Evolutionary conservation across 2,888 invertebrate species (phyloP).

Genomic region (Drosophila cognata): DNA sequence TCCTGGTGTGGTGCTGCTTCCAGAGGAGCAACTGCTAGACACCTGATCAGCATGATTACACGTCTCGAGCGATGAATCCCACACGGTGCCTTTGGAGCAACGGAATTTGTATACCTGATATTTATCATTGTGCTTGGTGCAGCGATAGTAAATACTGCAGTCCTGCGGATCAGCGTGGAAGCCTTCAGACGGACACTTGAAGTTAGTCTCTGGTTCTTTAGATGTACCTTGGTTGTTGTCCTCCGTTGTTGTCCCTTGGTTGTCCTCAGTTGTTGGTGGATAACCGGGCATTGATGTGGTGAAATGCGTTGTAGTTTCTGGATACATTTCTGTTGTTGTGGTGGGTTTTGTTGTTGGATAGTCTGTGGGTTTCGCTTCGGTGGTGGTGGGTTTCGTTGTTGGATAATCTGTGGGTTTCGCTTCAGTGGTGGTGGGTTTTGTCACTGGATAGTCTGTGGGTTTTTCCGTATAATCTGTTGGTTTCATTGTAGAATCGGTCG

Average conservation of each 20-base stretch:
- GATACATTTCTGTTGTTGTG: slow-evolving; percentile 34
- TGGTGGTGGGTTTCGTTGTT: slow-evolving; percentile 1
- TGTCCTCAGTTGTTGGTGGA: slow-evolving; percentile 46
- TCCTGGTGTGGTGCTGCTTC: slow-evolving; percentile 48
- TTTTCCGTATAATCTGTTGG: slow-evolving; percentile 38
- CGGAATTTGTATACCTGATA: slow-evolving; percentile 86
- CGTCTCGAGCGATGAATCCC: slow-evolving; percentile 86
- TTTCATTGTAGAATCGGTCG: slow-evolving; percentile 22
- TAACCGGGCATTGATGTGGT: slow-evolving; percentile 55
- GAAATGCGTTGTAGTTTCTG: slow-evolving; percentile 29
- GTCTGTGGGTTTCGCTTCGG: slow-evolving; percentile 37
- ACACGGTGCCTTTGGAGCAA: slow-evolving; percentile 87
- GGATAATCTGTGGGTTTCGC: slow-evolving; percentile 36
- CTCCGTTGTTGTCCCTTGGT: slow-evolving; percentile 49
- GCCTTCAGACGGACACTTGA: slow-evolving; percentile 84
- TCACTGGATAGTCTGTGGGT: slow-evolving; percentile 36
- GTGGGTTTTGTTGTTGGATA: slow-evolving; percentile 37
- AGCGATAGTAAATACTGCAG: slow-evolving; percentile 87
- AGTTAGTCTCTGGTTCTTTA: slow-evolving; percentile 63
- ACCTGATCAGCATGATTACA: slow-evolving; percentile 85
- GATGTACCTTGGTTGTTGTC: slow-evolving; percentile 50
- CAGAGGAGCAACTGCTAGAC: slow-evolving; percentile 78
- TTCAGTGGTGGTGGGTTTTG: slow-evolving; percentile 23
- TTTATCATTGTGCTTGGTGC: slow-evolving; percentile 84
- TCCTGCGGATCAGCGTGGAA: slow-evolving; percentile 85